Conservation (phyloP, 1,140 invertebrate species). For the Trinorchestia longiramus region DNA sequence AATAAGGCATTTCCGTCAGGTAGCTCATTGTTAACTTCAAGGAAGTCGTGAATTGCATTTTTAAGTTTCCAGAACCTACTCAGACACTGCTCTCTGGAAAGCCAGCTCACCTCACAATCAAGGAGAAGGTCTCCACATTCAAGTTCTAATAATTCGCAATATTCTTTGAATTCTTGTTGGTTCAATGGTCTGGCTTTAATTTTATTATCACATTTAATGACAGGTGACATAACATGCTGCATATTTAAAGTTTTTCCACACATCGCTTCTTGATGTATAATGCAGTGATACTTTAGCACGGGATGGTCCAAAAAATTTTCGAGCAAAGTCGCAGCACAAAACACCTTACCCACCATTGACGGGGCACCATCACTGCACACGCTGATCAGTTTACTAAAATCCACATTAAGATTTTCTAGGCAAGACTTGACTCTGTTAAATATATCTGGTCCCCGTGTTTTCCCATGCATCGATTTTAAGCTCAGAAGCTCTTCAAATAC, state of each 20-base stretch:
- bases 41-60: slow-evolving; percentile 38
- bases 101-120: slow-evolving; percentile 24
- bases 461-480: too few relatives aligned
- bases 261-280: not conserved
- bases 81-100: slow-evolving; percentile 36
- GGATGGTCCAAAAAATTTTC: slow-evolving; percentile 56
- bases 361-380: slow-evolving; percentile 55
- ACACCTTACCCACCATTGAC: slow-evolving; percentile 51
- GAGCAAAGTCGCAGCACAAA: slow-evolving; percentile 47
- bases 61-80: slow-evolving; percentile 54
- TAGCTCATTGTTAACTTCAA: slow-evolving; percentile 55
- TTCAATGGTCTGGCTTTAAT: slow-evolving; percentile 58
- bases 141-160: slow-evolving; percentile 58
- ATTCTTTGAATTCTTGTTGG: slow-evolving; percentile 55
- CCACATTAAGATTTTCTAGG: not conserved
- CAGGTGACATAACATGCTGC: slow-evolving; percentile 55
- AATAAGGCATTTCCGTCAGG: slow-evolving; percentile 47
- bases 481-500: slow-evolving; percentile 26
- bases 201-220: slow-evolving; percentile 58
- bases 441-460: too few relatives aligned
- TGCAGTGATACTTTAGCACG: slow-evolving; percentile 57
- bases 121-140: slow-evolving; percentile 54
- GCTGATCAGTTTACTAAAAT: slow-evolving; percentile 58
- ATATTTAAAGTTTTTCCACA: slow-evolving; percentile 57
- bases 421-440: not conserved